phyloP scores from a whole-genome alignment of 1,140 invertebrate genomes.

The Paraescarpia echinospica region DNA sequence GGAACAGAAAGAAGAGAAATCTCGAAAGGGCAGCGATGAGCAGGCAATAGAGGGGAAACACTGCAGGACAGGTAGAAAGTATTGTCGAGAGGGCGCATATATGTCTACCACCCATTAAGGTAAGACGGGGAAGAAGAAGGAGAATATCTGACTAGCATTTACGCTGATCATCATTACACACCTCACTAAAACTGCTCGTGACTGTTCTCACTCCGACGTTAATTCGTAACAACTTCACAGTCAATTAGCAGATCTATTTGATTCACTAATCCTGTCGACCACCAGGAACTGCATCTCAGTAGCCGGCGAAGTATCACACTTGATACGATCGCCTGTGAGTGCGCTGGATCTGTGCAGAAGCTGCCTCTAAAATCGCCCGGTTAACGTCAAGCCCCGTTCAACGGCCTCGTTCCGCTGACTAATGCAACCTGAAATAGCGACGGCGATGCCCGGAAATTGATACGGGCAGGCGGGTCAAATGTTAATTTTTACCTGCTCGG shows the following conservation, averaged over 20 bases:
- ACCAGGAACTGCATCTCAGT: neutral
- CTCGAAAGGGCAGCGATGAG: no score
- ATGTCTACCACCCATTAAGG: no score
- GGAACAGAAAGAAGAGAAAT: no score
- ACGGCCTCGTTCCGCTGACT: neutral
- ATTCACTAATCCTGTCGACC: neutral
- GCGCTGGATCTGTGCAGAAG: neutral
- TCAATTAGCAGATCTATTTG: neutral
- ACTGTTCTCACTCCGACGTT: neutral
- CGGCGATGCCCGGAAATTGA: neutral
- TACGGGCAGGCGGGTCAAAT: neutral
- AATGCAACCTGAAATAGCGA: neutral
- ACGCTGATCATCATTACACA: neutral
- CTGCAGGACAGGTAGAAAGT: no score
- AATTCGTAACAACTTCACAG: neutral
- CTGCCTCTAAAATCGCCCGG: neutral
- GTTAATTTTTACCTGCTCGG: neutral
- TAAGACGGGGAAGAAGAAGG: no score
- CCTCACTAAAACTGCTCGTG: neutral
- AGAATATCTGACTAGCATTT: no score
- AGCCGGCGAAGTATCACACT: neutral
- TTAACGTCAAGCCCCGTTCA: no score
- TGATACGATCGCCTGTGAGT: neutral
- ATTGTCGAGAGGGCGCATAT: no score
- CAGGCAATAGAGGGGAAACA: no score